Conservation (phyloP, 2,113 vertebrate genomes). For the Ranitomeya imitator region DNA sequence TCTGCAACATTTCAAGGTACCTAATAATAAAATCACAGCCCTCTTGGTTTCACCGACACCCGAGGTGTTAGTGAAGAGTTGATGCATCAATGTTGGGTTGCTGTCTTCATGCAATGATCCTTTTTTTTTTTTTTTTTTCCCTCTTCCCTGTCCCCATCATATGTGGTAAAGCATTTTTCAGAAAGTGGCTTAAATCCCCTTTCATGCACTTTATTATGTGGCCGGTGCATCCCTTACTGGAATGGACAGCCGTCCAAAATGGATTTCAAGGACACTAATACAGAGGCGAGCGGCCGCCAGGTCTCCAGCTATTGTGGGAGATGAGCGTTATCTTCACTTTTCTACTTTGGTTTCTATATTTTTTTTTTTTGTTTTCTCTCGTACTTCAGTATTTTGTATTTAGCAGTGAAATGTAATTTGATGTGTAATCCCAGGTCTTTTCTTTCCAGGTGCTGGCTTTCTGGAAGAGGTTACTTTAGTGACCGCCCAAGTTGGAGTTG, state of each 20-base stretch:
- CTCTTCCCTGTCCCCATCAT: neutral
- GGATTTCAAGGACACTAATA: neutral
- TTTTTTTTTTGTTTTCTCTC: neutral
- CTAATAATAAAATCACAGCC: neutral
- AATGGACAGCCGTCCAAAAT: conserved; percentile 36
- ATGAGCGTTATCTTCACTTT: neutral
- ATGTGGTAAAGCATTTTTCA: neutral
- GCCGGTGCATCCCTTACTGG: neutral
- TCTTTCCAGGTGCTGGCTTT: conserved; percentile 82
- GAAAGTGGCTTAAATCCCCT: neutral
- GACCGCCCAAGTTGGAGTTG: conserved; percentile 77
- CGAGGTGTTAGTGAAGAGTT: too few species aligned
- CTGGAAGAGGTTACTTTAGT: conserved; percentile 84
- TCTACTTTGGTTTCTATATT: neutral
- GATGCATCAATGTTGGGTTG: too few species aligned
- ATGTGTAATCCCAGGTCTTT: neutral
- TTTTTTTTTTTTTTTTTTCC: too few species aligned
- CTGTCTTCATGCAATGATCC: too few species aligned
- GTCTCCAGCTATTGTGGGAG: neutral
- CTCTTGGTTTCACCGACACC: too few species aligned
- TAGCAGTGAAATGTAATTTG: neutral
- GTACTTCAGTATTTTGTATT: too few species aligned
- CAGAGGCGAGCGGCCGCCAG: neutral
- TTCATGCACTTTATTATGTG: conserved; percentile 2
- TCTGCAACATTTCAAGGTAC: neutral